Evolutionary conservation across 2,797 vertebrate species (phyloP).

Genomic region (Acridotheres tristis): DNA sequence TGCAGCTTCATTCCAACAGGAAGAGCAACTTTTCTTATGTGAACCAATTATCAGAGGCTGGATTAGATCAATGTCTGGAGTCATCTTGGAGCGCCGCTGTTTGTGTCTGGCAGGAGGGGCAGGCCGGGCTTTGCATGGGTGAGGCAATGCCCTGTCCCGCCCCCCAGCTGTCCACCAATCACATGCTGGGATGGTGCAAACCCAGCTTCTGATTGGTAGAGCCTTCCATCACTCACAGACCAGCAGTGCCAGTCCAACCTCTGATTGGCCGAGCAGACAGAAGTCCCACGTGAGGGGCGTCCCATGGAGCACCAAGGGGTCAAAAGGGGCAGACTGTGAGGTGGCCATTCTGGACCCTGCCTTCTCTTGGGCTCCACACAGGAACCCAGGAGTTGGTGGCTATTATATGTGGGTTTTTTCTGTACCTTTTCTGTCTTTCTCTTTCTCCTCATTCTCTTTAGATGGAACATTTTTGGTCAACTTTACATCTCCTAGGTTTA

Average conservation of each 20-base stretch:
- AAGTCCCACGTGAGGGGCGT: not conserved
- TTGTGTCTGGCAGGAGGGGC: rapidly evolving
- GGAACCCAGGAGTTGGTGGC: rapidly evolving
- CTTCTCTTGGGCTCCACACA: rapidly evolving
- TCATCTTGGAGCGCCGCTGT: rapidly evolving
- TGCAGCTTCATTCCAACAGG: not conserved
- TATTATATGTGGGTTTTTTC: rapidly evolving
- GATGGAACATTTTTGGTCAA: not conserved
- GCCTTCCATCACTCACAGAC: not conserved
- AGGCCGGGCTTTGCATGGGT: rapidly evolving
- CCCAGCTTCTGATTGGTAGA: not conserved
- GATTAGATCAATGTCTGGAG: rapidly evolving
- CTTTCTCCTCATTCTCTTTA: not conserved
- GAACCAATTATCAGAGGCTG: rapidly evolving
- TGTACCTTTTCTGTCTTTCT: not conserved
- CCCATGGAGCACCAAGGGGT: not conserved
- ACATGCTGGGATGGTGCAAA: rapidly evolving
- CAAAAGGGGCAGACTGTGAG: rapidly evolving
- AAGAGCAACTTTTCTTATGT: not conserved
- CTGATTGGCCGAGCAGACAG: not conserved
- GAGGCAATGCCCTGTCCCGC: not conserved
- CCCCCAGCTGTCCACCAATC: not conserved
- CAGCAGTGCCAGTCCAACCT: rapidly evolving
- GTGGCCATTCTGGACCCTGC: rapidly evolving
- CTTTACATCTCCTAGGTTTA: not conserved